Percentiles rank a stretch among this genome's conserved stretches.
Evolutionary conservation across 2,888 invertebrate species (phyloP).

Genomic region (Ischnus inquisitorius): DNA sequence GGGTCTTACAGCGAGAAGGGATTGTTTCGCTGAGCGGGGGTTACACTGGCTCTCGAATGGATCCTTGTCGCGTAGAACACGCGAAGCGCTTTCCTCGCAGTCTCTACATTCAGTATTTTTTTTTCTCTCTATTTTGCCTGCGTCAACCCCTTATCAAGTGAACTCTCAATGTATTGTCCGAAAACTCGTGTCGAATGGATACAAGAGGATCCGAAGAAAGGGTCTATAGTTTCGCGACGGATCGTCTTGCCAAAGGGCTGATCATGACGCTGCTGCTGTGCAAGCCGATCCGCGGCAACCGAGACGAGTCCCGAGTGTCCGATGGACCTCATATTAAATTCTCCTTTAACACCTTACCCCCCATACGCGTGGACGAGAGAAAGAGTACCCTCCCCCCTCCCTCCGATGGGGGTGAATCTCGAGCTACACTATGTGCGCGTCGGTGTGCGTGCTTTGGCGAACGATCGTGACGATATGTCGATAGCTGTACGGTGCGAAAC

Average conservation of each 20-base stretch:
- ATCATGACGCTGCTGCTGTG: slow-evolving; percentile 56
- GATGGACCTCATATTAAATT: slow-evolving; percentile 82
- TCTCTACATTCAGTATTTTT: slow-evolving; percentile 35
- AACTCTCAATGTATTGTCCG: slow-evolving; percentile 12
- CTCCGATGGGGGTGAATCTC: slow-evolving; percentile 3
- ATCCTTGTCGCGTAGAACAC: slow-evolving; percentile 81
- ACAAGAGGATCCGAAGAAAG: slow-evolving; percentile 57
- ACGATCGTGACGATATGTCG: slow-evolving; percentile 35
- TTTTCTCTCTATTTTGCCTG: background rate
- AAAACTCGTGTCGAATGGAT: slow-evolving; percentile 24
- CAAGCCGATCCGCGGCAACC: slow-evolving; percentile 77
- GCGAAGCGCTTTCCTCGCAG: slow-evolving; percentile 73
- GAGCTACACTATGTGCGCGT: background rate
- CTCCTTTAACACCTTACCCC: slow-evolving; percentile 77
- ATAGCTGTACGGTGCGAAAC: background rate
- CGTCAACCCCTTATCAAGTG: slow-evolving; percentile 14
- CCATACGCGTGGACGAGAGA: slow-evolving; percentile 1
- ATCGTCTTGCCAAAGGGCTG: slow-evolving; percentile 79
- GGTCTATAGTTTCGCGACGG: slow-evolving; percentile 78
- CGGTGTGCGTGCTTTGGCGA: background rate
- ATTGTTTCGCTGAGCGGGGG: slow-evolving; percentile 34
- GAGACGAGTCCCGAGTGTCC: slow-evolving; percentile 73
- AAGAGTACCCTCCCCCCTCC: background rate
- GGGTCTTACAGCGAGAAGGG: slow-evolving; percentile 17
- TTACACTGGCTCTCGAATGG: slow-evolving; percentile 54